phyloP scores from a whole-genome alignment of 2,888 invertebrate species.

The Lacanobia oleracea region DNA sequence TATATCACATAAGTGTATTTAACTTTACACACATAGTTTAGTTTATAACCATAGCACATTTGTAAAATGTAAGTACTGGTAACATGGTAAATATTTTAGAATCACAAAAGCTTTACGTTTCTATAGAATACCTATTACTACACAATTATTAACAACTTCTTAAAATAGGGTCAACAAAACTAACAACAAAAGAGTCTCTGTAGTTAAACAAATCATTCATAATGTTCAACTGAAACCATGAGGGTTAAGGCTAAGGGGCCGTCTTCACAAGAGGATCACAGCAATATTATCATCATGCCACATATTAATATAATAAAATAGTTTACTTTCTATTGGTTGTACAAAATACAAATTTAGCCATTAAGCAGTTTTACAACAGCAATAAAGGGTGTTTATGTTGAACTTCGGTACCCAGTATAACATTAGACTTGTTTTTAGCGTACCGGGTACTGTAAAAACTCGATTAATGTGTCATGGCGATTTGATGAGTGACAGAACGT shows the following conservation, averaged over 20 bases:
- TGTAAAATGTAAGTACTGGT: slow-evolving; percentile 5
- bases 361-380: no score
- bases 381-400: no score
- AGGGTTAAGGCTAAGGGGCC: neutral
- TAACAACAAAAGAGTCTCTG: neutral
- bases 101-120: slow-evolving; percentile 26
- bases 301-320: no score
- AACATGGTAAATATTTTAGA: neutral
- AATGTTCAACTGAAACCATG: slow-evolving; percentile 19
- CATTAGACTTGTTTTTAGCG: no score
- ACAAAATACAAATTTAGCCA: no score
- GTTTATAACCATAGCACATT: neutral
- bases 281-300: no score
- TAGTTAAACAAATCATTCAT: neutral
- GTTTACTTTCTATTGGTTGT: no score
- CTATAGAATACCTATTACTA: slow-evolving; percentile 16
- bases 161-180: neutral
- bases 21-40: neutral
- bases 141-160: slow-evolving; percentile 19
- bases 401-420: no score
- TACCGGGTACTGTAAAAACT: no score
- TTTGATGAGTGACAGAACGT: no score
- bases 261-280: no score
- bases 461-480: no score
- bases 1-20: neutral